These are phyloP conservation scores for Oostethus manadensis DNA, from an alignment of 2,113 vertebrate species.

Conservation along the genomic window DNA sequence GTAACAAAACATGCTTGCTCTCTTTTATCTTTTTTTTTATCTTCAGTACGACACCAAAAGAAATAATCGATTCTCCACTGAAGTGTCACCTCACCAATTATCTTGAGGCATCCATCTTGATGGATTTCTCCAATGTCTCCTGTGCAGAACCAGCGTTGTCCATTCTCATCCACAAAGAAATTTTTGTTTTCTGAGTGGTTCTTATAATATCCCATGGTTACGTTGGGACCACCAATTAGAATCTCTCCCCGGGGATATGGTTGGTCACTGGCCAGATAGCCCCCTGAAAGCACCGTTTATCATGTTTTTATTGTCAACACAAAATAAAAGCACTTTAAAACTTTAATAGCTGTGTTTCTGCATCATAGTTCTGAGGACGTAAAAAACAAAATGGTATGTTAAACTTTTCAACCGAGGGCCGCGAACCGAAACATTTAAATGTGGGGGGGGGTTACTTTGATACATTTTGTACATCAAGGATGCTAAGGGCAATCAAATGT, in stretches of 20 bases:
- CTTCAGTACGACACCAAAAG: background rate
- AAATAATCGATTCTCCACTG: background rate
- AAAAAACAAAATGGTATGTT: too few species aligned
- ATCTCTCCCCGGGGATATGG: constrained; percentile 91
- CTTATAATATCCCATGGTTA: constrained; percentile 97
- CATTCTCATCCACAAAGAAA: constrained; percentile 82
- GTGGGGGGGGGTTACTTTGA: too few species aligned
- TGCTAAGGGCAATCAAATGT: too few species aligned
- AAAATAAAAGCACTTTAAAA: background rate
- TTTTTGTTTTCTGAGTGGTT: constrained; percentile 78
- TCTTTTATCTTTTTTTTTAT: too few species aligned
- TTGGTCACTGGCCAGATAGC: constrained; percentile 84
- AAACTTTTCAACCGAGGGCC: too few species aligned
- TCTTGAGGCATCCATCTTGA: constrained; percentile 88
- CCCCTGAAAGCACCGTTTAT: constrained; percentile 68
- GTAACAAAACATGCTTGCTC: background rate
- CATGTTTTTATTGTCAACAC: too few species aligned
- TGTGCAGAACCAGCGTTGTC: constrained; percentile 93
- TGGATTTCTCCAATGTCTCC: constrained; percentile 94
- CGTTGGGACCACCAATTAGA: constrained; percentile 87
- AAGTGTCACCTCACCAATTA: constrained; percentile 80
- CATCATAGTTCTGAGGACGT: too few species aligned
- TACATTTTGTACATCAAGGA: too few species aligned
- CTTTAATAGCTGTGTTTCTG: too few species aligned
- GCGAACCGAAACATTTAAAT: too few species aligned